Percentiles rank a stretch among this genome's conserved stretches.
Evolutionary conservation across 2,888 invertebrate species (phyloP).

Genomic region (Phortica magna): DNA sequence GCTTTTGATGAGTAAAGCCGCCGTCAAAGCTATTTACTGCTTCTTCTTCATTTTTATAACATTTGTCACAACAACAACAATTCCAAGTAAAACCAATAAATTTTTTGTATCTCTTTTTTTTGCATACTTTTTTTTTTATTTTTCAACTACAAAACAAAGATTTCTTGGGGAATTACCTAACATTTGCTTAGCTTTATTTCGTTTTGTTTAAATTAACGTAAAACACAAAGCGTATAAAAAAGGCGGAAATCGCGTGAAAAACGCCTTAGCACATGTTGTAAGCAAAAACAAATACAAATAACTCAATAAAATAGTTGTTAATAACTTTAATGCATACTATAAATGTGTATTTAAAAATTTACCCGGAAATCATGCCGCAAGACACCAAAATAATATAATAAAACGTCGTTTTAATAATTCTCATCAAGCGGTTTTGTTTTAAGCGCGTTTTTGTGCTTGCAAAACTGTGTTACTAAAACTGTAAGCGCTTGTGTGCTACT

Average conservation of each 20-base stretch:
- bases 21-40: neutral
- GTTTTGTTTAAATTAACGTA: too few relatives aligned
- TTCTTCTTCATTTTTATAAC: neutral
- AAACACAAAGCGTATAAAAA: too few relatives aligned
- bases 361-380: too few relatives aligned
- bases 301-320: too few relatives aligned
- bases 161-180: constrained; percentile 18
- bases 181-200: too few relatives aligned
- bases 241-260: too few relatives aligned
- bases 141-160: neutral
- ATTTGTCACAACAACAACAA: constrained; percentile 3
- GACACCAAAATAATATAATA: neutral
- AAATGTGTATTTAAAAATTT: too few relatives aligned
- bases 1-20: neutral
- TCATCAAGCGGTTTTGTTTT: neutral
- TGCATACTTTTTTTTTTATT: neutral
- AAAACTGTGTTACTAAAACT: neutral
- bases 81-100: constrained; percentile 1
- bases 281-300: too few relatives aligned
- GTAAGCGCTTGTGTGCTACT: neutral
- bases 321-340: too few relatives aligned
- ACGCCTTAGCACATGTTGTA: too few relatives aligned
- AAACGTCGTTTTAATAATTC: neutral
- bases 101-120: constrained; percentile 6
- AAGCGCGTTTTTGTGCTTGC: constrained; percentile 5